A percentile compares a stretch with the other conserved stretches of the same genome.
phyloP scores from a whole-genome alignment of 1,140 invertebrate genomes.

The Wasmannia auropunctata region DNA sequence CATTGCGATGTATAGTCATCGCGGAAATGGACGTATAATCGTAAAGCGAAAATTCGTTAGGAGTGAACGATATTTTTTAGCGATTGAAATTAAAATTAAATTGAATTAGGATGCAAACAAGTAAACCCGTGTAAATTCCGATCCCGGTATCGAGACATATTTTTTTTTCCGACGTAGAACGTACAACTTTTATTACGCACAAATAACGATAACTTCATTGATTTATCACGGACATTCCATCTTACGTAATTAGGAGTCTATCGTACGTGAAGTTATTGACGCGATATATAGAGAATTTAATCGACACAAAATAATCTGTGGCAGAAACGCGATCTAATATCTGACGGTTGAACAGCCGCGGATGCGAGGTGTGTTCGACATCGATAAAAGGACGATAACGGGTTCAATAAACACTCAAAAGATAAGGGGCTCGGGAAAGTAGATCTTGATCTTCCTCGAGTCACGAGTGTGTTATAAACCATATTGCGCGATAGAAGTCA shows the following conservation, averaged over 20 bases:
- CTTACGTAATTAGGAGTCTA: constrained; percentile 13
- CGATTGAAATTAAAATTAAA: not conserved
- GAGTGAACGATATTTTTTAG: not conserved
- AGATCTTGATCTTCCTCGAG: constrained; percentile 61
- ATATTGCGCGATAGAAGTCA: constrained; percentile 23
- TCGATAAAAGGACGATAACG: constrained; percentile 74
- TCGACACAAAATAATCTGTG: constrained; percentile 22
- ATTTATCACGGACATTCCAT: not conserved
- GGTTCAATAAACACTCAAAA: constrained; percentile 76
- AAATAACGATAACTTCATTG: not conserved
- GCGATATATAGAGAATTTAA: constrained; percentile 22
- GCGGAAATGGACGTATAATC: not conserved
- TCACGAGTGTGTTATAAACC: constrained; percentile 47
- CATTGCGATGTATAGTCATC: not conserved
- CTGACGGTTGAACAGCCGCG: not conserved
- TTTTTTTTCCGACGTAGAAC: not conserved
- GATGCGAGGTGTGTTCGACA: constrained; percentile 65
- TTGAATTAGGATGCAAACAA: not conserved
- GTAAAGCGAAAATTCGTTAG: not conserved
- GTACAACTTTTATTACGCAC: not conserved
- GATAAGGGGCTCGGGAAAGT: constrained; percentile 69
- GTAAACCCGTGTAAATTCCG: not conserved
- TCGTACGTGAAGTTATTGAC: not conserved
- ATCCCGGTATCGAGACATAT: not conserved
- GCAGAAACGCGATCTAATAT: constrained; percentile 14